Conservation (phyloP, 2,888 invertebrate species). For the Cerastoderma edule region DNA sequence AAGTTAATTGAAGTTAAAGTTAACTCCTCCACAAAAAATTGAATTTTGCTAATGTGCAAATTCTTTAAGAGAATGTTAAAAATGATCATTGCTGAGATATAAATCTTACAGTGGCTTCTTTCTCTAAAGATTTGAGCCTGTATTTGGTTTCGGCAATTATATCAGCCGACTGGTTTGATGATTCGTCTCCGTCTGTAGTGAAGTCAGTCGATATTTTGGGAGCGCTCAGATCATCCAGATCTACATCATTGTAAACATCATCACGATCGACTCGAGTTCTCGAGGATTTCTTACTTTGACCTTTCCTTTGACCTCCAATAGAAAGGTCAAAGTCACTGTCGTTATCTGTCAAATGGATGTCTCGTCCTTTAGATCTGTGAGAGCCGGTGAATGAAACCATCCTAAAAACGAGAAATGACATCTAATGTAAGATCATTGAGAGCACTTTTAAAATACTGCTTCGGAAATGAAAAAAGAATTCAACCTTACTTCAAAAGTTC, state of each 20-base stretch:
- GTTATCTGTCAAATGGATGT: conserved; percentile 37
- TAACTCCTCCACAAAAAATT: too few relatives aligned
- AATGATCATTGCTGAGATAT: too few relatives aligned
- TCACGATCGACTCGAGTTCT: conserved; percentile 47
- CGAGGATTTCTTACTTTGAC: conserved; percentile 41
- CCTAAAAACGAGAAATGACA: too few relatives aligned
- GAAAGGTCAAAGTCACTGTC: conserved; percentile 56
- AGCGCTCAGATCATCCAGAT: conserved; percentile 65
- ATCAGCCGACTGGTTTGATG: conserved; percentile 76
- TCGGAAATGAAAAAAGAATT: conserved; percentile 25
- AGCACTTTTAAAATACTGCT: too few relatives aligned
- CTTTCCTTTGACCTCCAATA: conserved; percentile 41
- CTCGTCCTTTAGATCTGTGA: conserved; percentile 43
- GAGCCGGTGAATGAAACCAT: conserved; percentile 60
- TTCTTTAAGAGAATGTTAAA: too few relatives aligned
- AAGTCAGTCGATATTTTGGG: conserved; percentile 66
- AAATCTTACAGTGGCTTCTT: conserved; percentile 79
- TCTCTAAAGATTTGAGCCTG: conserved; percentile 78
- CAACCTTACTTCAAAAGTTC: too few relatives aligned
- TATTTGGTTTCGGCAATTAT: conserved; percentile 80
- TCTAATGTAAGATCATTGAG: too few relatives aligned
- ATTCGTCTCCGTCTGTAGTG: conserved; percentile 71
- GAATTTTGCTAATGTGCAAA: too few relatives aligned
- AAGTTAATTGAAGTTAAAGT: too few relatives aligned
- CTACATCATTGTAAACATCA: conserved; percentile 73